Evolutionary conservation across 30 jellyfish, hydroid and myxozoan genomes (phyloP), one percentile per base, ranked within the genome.

Genomic region (Hydractinia symbiolongicarpus): DNA sequence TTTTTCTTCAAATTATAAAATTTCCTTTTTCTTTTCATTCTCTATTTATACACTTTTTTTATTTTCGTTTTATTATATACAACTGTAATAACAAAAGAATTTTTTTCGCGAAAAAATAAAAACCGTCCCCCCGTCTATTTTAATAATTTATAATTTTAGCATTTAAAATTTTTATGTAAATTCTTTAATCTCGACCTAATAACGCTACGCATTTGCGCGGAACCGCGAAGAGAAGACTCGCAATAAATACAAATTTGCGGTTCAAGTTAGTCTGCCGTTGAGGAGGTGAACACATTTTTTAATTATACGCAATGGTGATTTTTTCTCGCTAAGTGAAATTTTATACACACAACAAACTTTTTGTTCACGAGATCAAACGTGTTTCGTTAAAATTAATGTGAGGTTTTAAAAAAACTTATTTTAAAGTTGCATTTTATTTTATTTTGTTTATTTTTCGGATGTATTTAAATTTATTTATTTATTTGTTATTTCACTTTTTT

Each of bases 151-250:
- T 64, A 64, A 64, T n/a, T 64, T 64, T 64, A 64, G 74, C 74
- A 64, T 64, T 64, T n/a, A 64, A 64, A 6, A 6, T 6, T 64
- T 64, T 64, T 64, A 64, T 13, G 40, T 51, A 64, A 64, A 51
- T n/a, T 9, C 17, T 64, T 64, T 64, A 64, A 64, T 64, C 74
- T 64, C 16, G 4, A 30, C 44, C 44, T 30, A 30, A n/a, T 64
- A n/a, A 64, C 74, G 74, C 40, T n/a, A 64, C 6, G 74, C 74
- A 64, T 64, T 64, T 64, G 40, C 40, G 74, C 74, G 74, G 74
- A 64, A 64, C 74, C 74, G 40, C 74, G 74, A 64, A 64, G 19
- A 64, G 74, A 64, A 64, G 74, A 64, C 40, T 64, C 52, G 74
- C 40, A 51, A 64, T 44, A 44, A 51, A 64, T 30, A 30, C 19